Evolutionary conservation across 2,113 vertebrate species (phyloP).

Genomic region (Stegastes partitus): DNA sequence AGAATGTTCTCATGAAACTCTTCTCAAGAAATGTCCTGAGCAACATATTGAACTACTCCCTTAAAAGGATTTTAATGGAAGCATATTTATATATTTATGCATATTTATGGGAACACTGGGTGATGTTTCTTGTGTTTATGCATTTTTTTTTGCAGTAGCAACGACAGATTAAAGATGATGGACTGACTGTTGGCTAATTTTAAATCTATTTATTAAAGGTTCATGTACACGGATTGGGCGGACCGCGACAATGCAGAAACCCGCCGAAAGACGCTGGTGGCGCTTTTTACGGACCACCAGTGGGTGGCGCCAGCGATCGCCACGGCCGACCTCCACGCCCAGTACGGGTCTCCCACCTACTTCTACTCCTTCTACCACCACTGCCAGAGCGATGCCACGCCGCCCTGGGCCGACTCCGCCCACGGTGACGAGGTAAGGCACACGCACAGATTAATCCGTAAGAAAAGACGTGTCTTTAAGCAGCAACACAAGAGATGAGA

Average conservation of each 20-base stretch:
- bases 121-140: no score
- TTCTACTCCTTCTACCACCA: constrained; percentile 99
- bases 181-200: background rate
- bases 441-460: no score
- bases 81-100: background rate
- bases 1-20: background rate
- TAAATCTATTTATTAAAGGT: constrained; percentile 75
- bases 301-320: constrained; percentile 98
- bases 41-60: background rate
- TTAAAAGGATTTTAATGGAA: background rate
- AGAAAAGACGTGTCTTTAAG: background rate
- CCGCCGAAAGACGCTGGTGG: constrained; percentile 92
- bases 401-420: constrained; percentile 95
- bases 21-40: background rate
- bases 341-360: constrained; percentile 97
- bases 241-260: constrained; percentile 95
- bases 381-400: constrained; percentile 96
- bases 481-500: background rate
- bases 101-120: no score
- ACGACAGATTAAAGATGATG: background rate
- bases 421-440: constrained; percentile 91
- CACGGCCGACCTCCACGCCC: constrained; percentile 96
- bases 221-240: constrained; percentile 99
- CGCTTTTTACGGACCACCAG: constrained; percentile 97
- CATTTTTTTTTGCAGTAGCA: background rate